Percentiles rank a stretch among this genome's conserved stretches.
phyloP scores from a whole-genome alignment of 2,797 vertebrate species.

The Eutrigla gurnardus region DNA sequence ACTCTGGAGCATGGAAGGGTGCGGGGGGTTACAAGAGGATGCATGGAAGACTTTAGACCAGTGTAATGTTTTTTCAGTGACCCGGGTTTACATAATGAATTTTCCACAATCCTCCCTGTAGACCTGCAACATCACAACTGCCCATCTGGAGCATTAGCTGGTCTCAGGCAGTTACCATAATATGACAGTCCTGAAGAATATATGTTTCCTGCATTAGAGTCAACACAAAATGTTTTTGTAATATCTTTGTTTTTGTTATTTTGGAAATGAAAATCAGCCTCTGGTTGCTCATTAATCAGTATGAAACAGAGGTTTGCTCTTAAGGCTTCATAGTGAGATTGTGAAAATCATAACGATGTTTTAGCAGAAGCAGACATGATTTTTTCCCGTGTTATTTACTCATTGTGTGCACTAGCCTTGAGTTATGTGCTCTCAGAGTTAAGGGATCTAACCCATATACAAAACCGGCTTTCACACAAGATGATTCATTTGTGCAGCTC shows the following conservation, averaged over 20 bases:
- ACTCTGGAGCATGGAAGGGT: neutral
- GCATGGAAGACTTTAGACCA: slow-evolving; percentile 20
- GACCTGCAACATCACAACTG: slow-evolving; percentile 28
- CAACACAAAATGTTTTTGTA: slow-evolving; percentile 1
- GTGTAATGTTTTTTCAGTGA: slow-evolving; percentile 29
- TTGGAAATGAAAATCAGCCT: neutral
- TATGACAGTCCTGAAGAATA: slow-evolving; percentile 29
- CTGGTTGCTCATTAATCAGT: neutral
- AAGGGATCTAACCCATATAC: neutral
- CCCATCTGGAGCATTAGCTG: slow-evolving; percentile 13
- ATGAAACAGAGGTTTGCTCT: neutral
- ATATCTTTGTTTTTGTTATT: slow-evolving; percentile 1
- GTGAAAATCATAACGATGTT: neutral
- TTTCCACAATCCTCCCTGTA: slow-evolving; percentile 47
- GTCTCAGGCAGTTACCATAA: slow-evolving; percentile 15
- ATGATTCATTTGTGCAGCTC: neutral
- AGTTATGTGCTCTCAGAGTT: neutral
- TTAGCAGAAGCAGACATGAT: neutral
- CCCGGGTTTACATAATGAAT: slow-evolving; percentile 28
- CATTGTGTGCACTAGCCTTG: neutral
- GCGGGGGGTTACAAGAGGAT: slow-evolving; percentile 15
- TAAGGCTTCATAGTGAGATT: neutral
- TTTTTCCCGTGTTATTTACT: neutral
- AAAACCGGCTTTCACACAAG: slow-evolving; percentile 1
- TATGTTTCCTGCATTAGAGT: slow-evolving; percentile 18